These are phyloP conservation scores for Aspidapion aeneum DNA, from an alignment of 2,888 invertebrate genomes.

Conservation along the genomic window DNA sequence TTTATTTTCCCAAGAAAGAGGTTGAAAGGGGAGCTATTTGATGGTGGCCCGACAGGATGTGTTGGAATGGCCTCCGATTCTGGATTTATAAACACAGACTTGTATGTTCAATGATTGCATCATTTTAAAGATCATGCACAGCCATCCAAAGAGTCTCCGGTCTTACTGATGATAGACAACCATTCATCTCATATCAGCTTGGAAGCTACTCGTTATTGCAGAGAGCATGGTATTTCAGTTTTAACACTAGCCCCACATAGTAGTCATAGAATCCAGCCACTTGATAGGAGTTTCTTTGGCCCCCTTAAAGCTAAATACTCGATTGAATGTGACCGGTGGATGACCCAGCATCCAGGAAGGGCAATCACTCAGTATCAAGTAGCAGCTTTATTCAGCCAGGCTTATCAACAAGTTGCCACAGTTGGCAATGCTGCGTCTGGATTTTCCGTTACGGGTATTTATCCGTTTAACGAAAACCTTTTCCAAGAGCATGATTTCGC, in stretches of 20 bases:
- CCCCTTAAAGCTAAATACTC: constrained; percentile 4
- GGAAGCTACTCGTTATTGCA: constrained; percentile 5
- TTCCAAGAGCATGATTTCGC: constrained; percentile 5
- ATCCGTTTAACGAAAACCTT: constrained; percentile 2
- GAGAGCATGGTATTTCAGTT: constrained; percentile 4
- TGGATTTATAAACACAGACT: constrained; percentile 13
- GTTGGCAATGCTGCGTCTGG: neutral
- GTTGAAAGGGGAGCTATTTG: too few relatives aligned
- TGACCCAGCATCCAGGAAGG: constrained; percentile 5
- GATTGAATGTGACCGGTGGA: constrained; percentile 9
- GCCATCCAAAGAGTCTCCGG: constrained; percentile 6
- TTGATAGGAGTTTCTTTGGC: constrained; percentile 6
- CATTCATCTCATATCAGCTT: constrained; percentile 9
- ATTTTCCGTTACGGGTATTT: constrained; percentile 3
- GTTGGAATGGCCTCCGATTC: constrained; percentile 6
- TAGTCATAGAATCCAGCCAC: constrained; percentile 8
- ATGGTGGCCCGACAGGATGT: too few relatives aligned
- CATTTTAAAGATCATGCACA: constrained; percentile 7
- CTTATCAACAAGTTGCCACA: constrained; percentile 4
- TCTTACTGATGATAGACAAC: constrained; percentile 9
- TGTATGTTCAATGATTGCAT: constrained; percentile 8
- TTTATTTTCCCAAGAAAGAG: constrained; percentile 3
- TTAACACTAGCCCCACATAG: constrained; percentile 6
- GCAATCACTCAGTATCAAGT: constrained; percentile 6
- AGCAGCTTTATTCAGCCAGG: constrained; percentile 4